phyloP scores from a whole-genome alignment of 2,113 vertebrate species.

The Thinocorus orbignyianus region DNA sequence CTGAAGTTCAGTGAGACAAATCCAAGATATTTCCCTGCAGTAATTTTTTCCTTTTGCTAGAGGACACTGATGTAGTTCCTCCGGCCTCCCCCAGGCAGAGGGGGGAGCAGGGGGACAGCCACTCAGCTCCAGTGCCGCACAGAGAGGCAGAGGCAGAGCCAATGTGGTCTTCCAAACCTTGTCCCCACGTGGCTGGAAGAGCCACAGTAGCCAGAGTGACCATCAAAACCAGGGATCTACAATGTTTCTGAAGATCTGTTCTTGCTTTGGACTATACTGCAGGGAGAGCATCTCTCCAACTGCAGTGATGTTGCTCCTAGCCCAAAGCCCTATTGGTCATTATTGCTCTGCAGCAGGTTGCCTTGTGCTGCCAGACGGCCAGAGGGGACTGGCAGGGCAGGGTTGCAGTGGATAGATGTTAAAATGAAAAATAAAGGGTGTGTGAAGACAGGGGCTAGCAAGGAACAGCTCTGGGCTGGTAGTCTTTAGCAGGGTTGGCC shows the following conservation, averaged over 20 bases:
- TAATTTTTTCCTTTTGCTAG: neutral
- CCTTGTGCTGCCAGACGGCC: neutral
- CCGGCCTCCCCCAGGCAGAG: neutral
- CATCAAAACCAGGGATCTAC: neutral
- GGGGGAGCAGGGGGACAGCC: neutral
- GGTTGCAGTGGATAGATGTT: neutral
- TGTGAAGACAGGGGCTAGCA: neutral
- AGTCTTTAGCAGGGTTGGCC: neutral
- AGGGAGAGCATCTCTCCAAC: neutral
- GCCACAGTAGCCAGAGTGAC: neutral
- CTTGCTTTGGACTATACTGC: neutral
- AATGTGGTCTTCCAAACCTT: neutral
- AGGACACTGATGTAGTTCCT: neutral
- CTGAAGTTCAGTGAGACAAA: neutral
- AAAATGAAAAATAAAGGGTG: neutral
- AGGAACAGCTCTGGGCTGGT: neutral
- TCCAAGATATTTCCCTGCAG: neutral
- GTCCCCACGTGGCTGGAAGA: neutral
- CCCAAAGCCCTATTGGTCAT: rapidly evolving
- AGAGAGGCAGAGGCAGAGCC: neutral
- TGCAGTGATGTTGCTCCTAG: neutral
- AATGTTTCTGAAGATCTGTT: neutral
- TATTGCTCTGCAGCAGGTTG: neutral
- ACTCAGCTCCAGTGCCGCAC: neutral
- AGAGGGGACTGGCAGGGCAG: neutral